Conservation (phyloP, 2,797 vertebrate species). For the Setipinna tenuifilis region DNA sequence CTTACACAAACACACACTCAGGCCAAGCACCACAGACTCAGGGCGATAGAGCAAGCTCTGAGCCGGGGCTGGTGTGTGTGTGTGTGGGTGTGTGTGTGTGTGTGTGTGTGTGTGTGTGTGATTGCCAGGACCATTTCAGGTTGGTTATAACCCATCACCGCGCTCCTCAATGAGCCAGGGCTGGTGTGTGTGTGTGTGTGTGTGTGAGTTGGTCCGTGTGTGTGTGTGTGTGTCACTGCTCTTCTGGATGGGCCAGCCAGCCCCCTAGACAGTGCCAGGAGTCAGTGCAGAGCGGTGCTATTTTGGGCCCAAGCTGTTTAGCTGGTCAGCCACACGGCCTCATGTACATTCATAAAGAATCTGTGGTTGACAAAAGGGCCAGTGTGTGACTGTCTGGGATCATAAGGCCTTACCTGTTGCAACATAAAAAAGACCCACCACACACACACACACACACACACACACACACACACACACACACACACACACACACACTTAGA, state of each 20-base stretch:
- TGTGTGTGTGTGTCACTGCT: too few relatives aligned
- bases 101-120: neutral
- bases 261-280: neutral
- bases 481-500: neutral
- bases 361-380: neutral
- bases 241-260: neutral
- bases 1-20: neutral
- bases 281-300: neutral
- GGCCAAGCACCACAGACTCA: conserved; percentile 5
- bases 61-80: neutral
- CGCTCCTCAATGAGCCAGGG: neutral
- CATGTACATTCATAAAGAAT: neutral
- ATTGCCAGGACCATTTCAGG: neutral
- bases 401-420: conserved; percentile 2
- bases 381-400: neutral
- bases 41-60: neutral
- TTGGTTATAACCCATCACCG: neutral
- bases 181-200: too few relatives aligned
- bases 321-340: conserved; percentile 12
- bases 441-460: too few relatives aligned
- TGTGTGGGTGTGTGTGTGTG: neutral
- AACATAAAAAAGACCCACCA: neutral
- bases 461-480: too few relatives aligned
- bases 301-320: neutral
- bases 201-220: too few relatives aligned